These are phyloP conservation scores for Gerris lacustris DNA, from an alignment of 2,888 invertebrate species.

Conservation along the genomic window DNA sequence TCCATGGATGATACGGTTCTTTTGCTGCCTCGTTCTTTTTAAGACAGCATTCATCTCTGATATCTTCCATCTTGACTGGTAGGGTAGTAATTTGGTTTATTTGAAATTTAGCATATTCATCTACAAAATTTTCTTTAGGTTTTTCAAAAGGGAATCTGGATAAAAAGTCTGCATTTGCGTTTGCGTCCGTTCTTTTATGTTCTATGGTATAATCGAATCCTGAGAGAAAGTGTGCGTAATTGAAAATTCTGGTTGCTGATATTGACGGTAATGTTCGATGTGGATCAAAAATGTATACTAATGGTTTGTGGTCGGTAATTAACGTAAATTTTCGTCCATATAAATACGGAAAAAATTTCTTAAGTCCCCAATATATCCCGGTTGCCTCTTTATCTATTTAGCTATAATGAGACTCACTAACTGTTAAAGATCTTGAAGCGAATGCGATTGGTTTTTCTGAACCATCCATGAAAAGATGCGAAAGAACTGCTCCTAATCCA, in stretches of 20 bases:
- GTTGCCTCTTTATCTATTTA: conserved; percentile 24
- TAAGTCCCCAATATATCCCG: conserved; percentile 18
- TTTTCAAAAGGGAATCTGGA: conserved; percentile 12
- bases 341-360: conserved; percentile 10
- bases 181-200: not conserved
- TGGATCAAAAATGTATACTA: conserved; percentile 18
- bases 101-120: conserved; percentile 13
- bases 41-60: conserved; percentile 7
- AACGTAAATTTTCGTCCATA: conserved; percentile 19
- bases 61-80: conserved; percentile 7
- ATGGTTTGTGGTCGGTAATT: conserved; percentile 20
- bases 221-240: conserved; percentile 14
- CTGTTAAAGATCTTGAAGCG: conserved; percentile 31
- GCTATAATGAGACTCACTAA: conserved; percentile 21
- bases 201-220: conserved; percentile 14
- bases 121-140: conserved; percentile 6
- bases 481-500: conserved; percentile 34
- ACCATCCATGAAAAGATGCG: conserved; percentile 32
- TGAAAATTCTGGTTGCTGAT: conserved; percentile 10
- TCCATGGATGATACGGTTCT: conserved; percentile 26
- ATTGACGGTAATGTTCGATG: conserved; percentile 13
- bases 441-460: conserved; percentile 35
- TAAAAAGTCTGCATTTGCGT: conserved; percentile 10
- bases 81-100: conserved; percentile 10
- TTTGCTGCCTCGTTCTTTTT: not conserved